Conservation (phyloP, 92 coral and sea anemone genomes). For the Pocillopora grandis region DNA sequence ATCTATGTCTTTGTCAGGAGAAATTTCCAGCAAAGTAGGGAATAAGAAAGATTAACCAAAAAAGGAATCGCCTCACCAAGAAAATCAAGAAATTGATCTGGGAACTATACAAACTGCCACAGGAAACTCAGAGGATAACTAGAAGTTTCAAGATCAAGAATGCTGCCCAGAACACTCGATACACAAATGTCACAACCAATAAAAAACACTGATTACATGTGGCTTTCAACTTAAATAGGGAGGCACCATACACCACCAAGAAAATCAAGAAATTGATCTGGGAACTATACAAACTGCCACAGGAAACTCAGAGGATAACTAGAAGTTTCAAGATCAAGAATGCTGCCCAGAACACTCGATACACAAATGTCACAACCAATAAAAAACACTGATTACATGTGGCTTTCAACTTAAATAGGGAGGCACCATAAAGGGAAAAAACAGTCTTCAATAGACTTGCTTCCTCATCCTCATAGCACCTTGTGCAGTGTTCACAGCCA, state of each 20-base stretch:
- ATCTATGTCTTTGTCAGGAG: neutral
- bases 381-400: no score
- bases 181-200: neutral
- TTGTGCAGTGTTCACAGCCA: no score
- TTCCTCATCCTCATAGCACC: no score
- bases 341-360: neutral
- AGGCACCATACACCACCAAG: neutral
- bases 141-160: constrained; percentile 9
- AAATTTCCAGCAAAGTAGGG: neutral
- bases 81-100: neutral
- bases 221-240: no score
- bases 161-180: neutral
- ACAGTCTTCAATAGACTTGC: no score
- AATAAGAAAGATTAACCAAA: neutral
- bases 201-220: no score
- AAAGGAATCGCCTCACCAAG: neutral
- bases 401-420: no score
- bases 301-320: constrained; percentile 7
- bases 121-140: constrained; percentile 7
- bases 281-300: constrained; percentile 6
- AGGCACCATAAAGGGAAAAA: no score
- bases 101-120: constrained; percentile 6
- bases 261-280: neutral
- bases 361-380: neutral
- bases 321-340: constrained; percentile 9